Conservation (phyloP, 1,140 invertebrate genomes). For the Meloidogyne hapla region DNA sequence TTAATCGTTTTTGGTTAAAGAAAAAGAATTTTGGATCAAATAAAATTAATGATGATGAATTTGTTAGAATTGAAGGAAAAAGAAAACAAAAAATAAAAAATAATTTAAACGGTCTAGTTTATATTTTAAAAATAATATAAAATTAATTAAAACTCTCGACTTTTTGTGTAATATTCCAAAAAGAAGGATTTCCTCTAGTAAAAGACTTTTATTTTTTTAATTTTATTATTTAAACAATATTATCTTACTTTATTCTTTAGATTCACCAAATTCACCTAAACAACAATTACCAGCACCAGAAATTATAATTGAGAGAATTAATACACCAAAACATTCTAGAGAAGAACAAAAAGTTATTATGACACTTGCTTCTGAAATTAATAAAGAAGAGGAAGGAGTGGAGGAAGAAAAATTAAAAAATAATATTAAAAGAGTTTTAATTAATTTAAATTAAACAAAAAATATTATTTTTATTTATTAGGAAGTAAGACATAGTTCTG, state of each 20-base stretch:
- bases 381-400: not conserved
- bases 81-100: not conserved
- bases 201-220: no score
- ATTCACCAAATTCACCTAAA: no score
- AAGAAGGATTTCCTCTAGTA: no score
- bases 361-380: not conserved
- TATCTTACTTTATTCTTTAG: no score
- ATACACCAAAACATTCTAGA: not conserved
- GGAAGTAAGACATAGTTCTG: not conserved
- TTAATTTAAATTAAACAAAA: no score
- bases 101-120: not conserved
- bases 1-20: not conserved
- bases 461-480: no score
- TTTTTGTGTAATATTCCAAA: no score
- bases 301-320: constrained; percentile 2
- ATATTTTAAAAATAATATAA: not conserved
- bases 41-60: not conserved
- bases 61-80: constrained; percentile 3
- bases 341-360: not conserved
- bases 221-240: no score
- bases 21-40: not conserved
- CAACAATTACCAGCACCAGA: not conserved
- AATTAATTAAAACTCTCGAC: no score
- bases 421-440: not conserved
- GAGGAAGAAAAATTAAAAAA: not conserved